phyloP scores from a whole-genome alignment of 1,140 invertebrate species.

The Aphelenchoides besseyi region DNA sequence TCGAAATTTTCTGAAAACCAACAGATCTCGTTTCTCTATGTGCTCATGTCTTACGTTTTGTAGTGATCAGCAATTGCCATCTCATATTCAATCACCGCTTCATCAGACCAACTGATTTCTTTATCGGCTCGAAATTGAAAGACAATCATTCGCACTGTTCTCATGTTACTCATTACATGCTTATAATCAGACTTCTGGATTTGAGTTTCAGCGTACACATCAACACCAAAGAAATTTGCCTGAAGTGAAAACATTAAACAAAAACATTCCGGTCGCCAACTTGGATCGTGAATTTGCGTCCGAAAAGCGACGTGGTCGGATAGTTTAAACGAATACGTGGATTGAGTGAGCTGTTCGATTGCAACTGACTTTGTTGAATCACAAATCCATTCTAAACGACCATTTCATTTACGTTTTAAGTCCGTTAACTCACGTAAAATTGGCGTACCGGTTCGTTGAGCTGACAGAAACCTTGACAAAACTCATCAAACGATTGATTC shows the following conservation, averaged over 20 bases:
- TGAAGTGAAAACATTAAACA: background rate
- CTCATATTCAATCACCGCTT: conserved; percentile 38
- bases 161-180: conserved; percentile 16
- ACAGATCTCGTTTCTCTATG: conserved; percentile 20
- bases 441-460: conserved; percentile 31
- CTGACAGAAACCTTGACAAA: conserved; percentile 27
- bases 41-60: conserved; percentile 31
- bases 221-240: conserved; percentile 28
- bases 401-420: conserved; percentile 1
- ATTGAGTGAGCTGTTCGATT: background rate
- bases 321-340: conserved; percentile 17
- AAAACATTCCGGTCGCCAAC: too few species aligned
- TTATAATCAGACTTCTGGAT: conserved; percentile 1
- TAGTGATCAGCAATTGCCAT: conserved; percentile 43
- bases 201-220: background rate
- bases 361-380: conserved; percentile 8
- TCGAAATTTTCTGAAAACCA: conserved; percentile 35
- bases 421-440: conserved; percentile 23
- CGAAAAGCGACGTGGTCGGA: conserved; percentile 27
- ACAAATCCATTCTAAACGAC: conserved; percentile 12
- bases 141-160: conserved; percentile 31
- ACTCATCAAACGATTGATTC: conserved; percentile 20
- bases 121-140: conserved; percentile 41
- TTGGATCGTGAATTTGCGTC: conserved; percentile 24
- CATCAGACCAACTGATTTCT: conserved; percentile 31